These are phyloP conservation scores for Cabera pusaria DNA, from an alignment of 2,888 invertebrate genomes.

Conservation along the genomic window DNA sequence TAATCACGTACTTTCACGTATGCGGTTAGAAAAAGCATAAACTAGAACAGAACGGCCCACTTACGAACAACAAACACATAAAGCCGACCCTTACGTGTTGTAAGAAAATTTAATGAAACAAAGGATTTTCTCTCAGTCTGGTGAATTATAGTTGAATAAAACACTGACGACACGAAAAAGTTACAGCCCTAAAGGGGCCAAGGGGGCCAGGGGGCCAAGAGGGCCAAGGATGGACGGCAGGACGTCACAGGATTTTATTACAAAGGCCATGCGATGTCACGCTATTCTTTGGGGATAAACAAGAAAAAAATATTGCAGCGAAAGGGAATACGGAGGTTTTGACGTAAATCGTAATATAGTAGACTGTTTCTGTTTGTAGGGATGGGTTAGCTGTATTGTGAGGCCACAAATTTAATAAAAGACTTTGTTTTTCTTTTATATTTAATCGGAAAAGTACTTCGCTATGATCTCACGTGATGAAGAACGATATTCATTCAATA, in stretches of 20 bases:
- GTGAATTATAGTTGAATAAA: conserved; percentile 72
- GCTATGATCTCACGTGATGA: too few species aligned
- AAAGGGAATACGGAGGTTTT: conserved; percentile 37
- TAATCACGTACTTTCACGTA: conserved; percentile 17
- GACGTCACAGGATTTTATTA: conserved; percentile 72
- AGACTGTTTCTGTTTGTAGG: conserved; percentile 2
- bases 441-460: too few species aligned
- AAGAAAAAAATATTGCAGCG: conserved; percentile 52
- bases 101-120: conserved; percentile 61
- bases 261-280: conserved; percentile 56
- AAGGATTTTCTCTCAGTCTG: conserved; percentile 49
- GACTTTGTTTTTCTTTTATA: too few species aligned
- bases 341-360: conserved; percentile 31
- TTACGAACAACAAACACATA: conserved; percentile 36
- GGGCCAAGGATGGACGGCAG: conserved; percentile 41
- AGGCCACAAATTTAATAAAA: too few species aligned
- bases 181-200: conserved; percentile 66
- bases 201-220: too few species aligned
- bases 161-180: conserved; percentile 69
- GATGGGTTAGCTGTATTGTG: too few species aligned
- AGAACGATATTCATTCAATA: too few species aligned
- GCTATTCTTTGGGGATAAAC: conserved; percentile 54
- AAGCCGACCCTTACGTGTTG: conserved; percentile 40
- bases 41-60: conserved; percentile 24
- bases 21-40: conserved; percentile 28